phyloP scores from a whole-genome alignment of 2,797 vertebrate species.

The Leuciscus waleckii region DNA sequence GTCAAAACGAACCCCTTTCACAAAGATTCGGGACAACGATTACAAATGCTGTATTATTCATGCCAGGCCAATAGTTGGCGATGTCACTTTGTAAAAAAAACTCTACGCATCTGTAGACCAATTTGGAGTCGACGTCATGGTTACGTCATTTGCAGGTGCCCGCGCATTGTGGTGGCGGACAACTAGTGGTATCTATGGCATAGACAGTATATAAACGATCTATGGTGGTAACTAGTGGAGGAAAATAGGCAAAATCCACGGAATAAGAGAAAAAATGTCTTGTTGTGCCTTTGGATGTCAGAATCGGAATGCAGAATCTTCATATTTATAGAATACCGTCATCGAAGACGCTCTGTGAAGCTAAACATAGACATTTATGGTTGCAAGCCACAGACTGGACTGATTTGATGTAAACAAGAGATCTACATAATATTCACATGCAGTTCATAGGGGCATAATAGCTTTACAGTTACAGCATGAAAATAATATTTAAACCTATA shows the following conservation, averaged over 20 bases:
- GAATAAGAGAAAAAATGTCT: neutral
- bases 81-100: neutral
- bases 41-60: neutral
- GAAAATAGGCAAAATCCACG: neutral
- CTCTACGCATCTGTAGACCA: no score
- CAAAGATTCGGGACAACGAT: neutral
- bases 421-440: neutral
- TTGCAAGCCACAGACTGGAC: no score
- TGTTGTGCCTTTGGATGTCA: neutral
- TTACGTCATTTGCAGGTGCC: no score
- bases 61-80: neutral
- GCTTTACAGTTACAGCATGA: no score
- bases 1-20: neutral
- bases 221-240: no score
- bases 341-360: neutral
- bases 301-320: neutral
- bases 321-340: neutral
- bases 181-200: neutral
- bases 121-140: no score
- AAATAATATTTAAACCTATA: no score
- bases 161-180: neutral
- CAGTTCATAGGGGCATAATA: no score
- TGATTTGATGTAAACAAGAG: neutral
- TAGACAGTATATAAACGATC: no score
- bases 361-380: no score